Conservation (phyloP, 1,140 invertebrate genomes). For the Brachionus paranguensis region DNA sequence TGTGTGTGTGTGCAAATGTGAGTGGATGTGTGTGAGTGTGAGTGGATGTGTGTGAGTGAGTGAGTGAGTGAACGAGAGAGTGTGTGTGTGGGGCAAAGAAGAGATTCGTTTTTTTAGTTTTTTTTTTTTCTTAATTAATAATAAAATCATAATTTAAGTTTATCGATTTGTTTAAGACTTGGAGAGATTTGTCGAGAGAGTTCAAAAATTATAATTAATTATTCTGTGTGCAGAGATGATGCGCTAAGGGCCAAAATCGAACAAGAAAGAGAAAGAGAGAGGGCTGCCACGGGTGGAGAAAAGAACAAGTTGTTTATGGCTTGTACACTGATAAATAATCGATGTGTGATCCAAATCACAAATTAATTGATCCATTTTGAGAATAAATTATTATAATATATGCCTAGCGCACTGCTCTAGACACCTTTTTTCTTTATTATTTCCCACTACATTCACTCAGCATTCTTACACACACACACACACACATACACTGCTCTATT, state of each 20-base stretch:
- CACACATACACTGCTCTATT: neutral
- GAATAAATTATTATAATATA: neutral
- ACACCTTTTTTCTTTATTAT: neutral
- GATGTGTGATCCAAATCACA: neutral
- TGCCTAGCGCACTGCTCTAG: neutral
- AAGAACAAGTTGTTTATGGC: neutral
- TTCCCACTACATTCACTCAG: neutral
- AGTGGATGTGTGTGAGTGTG: neutral
- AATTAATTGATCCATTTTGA: neutral
- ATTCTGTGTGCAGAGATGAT: neutral
- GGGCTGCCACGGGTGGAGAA: neutral
- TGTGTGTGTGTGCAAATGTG: neutral
- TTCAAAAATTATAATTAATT: conserved; percentile 17
- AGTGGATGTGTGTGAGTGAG: neutral
- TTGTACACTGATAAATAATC: neutral
- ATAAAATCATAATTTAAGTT: conserved; percentile 18
- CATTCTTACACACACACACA: neutral
- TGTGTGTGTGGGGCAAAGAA: neutral
- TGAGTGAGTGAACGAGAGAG: neutral
- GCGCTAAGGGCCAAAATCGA: neutral
- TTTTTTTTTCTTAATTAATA: conserved; percentile 17
- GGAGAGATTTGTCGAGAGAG: conserved; percentile 1
- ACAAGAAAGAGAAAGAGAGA: neutral
- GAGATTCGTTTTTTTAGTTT: neutral
- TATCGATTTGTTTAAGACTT: conserved; percentile 30